Evolutionary conservation across 2,888 invertebrate genomes (phyloP).

Genomic region (Rapana venosa): DNA sequence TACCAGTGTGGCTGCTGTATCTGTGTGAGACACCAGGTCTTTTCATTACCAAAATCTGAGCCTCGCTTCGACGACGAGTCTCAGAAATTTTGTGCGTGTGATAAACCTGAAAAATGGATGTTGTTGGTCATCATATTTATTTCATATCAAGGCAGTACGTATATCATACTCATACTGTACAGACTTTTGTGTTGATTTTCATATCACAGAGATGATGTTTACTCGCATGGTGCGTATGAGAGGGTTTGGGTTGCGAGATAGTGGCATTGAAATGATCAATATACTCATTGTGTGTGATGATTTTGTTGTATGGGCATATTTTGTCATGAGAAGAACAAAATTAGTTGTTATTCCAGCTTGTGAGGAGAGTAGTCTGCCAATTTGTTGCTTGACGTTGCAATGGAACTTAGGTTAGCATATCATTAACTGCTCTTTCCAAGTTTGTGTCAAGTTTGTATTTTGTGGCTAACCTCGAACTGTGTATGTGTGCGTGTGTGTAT

Average conservation of each 20-base stretch:
- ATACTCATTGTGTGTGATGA: conserved; percentile 29
- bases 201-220: conserved; percentile 25
- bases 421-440: conserved; percentile 17
- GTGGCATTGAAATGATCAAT: not conserved
- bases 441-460: not conserved
- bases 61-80: not conserved
- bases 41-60: not conserved
- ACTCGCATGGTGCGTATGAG: not conserved
- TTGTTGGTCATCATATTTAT: conserved; percentile 42
- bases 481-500: no score
- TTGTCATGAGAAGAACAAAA: not conserved
- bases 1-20: not conserved
- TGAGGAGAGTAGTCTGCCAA: not conserved
- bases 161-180: conserved; percentile 46
- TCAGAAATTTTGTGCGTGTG: conserved; percentile 22
- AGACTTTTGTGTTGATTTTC: conserved; percentile 28
- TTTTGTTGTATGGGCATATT: conserved; percentile 2
- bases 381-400: conserved; percentile 11
- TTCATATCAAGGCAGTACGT: conserved; percentile 43
- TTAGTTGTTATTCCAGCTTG: conserved; percentile 1
- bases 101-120: conserved; percentile 7
- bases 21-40: not conserved
- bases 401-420: conserved; percentile 32
- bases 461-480: not conserved
- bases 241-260: not conserved